Conservation (phyloP, 2,888 invertebrate species). For the Lomographa bimaculata region DNA sequence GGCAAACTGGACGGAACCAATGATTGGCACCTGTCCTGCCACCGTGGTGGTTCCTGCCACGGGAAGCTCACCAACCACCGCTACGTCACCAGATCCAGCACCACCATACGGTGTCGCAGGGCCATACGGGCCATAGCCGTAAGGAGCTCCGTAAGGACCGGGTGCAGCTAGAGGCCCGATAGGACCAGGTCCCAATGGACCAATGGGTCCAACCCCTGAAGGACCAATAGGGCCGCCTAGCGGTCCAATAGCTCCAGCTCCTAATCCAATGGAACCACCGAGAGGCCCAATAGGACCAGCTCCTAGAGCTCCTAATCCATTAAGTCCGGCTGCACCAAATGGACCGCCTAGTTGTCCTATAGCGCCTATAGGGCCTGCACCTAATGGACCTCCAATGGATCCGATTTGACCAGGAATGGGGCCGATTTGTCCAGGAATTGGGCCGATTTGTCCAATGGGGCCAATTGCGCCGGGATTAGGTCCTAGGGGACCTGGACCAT, state of each 20-base stretch:
- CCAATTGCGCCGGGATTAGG: constrained; percentile 1
- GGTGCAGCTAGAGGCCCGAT: constrained; percentile 2
- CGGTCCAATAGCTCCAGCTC: background rate
- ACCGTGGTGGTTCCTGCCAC: constrained; percentile 41
- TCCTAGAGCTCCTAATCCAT: background rate
- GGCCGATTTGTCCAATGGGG: constrained; percentile 5
- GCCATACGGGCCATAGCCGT: constrained; percentile 1
- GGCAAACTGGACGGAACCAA: constrained; percentile 43
- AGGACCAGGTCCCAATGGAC: background rate
- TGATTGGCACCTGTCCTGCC: constrained; percentile 45
- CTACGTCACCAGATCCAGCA: constrained; percentile 26
- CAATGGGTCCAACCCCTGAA: constrained; percentile 1
- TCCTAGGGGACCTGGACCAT: constrained; percentile 2
- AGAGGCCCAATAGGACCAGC: constrained; percentile 12
- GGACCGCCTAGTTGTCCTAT: background rate
- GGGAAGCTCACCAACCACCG: constrained; percentile 33
- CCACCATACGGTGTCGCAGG: constrained; percentile 19
- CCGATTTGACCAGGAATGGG: constrained; percentile 7
- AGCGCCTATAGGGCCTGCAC: constrained; percentile 4
- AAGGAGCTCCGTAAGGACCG: constrained; percentile 4
- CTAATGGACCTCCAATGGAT: constrained; percentile 4
- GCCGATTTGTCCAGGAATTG: constrained; percentile 6
- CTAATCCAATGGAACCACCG: background rate
- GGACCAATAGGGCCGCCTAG: constrained; percentile 1
- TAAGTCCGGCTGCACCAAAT: background rate